Base-by-base conservation (phyloP, 2,888 invertebrate genomes). In the Apocheima hispidaria region DNA sequence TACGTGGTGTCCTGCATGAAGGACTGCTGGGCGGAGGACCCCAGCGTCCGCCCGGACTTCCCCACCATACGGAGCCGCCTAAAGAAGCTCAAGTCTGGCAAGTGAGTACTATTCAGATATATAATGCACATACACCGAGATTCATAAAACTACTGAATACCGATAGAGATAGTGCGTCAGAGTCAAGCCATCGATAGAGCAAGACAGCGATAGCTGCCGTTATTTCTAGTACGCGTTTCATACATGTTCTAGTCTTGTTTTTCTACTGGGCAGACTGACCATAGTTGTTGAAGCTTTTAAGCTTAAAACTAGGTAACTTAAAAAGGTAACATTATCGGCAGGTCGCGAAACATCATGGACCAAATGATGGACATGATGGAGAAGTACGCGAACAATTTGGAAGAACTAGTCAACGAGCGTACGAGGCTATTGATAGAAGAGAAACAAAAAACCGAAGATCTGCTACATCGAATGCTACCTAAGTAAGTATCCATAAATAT, bases 311-410 rank as follows among this genome's bases (percentile, higher is more conserved):
- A 44, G 35, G n/a, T n/a, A 20, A 28, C 14, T 41, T 21, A 41
- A 41, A 54, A 35, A 23, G 35, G 2, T 49, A 40, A 35, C 36
- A 46, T 49, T 44, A n/a, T 44, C 26, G 4, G 1, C 78, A 97
- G 97, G 82, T 96, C 94, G 78, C 95, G 96, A 77, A 98, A 98
- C 84, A 97, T 98, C 74, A 97, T 98, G 97, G 98, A 98, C 88
- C 98, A 98, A 94, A 98, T 98, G 97, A 98, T 98, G 96, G 96
- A 97, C 76, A 98, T 98, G 97, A 98, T 98, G 98, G 98, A 98
- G 86, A 98, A 97, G 81, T 98, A 99, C 88, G 98, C 98, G 60
- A 97, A 97, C 87, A 97, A 98, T 93, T 95, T 98, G 89, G 98
- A 98, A 90, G 98, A 98, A 87, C 95, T 98, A 91, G 98, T 98